phyloP scores from a whole-genome alignment of 2,888 invertebrate genomes.

The Lingula anatina region DNA sequence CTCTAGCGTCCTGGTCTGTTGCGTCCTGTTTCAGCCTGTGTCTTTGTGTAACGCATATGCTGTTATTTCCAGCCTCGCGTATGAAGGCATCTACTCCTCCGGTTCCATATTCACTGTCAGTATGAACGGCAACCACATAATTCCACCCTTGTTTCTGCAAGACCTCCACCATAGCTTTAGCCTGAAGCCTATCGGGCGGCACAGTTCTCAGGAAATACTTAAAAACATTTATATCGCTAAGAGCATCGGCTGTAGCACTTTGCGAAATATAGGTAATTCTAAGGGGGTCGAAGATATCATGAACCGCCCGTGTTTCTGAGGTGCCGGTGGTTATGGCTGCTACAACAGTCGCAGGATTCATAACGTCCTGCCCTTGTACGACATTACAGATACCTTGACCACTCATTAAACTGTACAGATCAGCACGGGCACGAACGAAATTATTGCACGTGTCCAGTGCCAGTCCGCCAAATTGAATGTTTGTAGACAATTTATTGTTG shows the following conservation, averaged over 20 bases:
- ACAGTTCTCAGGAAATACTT: conserved; percentile 39
- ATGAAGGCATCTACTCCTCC: conserved; percentile 37
- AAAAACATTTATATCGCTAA: conserved; percentile 25
- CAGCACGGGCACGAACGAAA: conserved; percentile 41
- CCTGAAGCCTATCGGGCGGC: conserved; percentile 41
- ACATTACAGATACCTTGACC: conserved; percentile 44
- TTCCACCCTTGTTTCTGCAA: conserved; percentile 39
- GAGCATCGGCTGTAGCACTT: conserved; percentile 40
- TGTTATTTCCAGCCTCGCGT: conserved; percentile 15
- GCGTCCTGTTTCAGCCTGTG: conserved; percentile 26
- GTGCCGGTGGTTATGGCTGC: conserved; percentile 42
- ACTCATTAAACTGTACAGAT: conserved; percentile 46
- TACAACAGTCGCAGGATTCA: conserved; percentile 36
- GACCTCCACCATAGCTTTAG: conserved; percentile 32
- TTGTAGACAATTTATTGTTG: conserved; percentile 19
- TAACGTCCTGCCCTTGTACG: conserved; percentile 20
- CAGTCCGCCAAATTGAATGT: conserved; percentile 41
- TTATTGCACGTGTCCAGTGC: conserved; percentile 49
- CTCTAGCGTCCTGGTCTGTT: conserved; percentile 21
- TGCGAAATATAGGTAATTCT: conserved; percentile 43
- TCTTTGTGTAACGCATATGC: conserved; percentile 31
- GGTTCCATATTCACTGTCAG: conserved; percentile 36
- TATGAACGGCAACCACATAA: conserved; percentile 44
- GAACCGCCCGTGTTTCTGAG: conserved; percentile 30
- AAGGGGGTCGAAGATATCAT: conserved; percentile 41